phyloP scores from a whole-genome alignment of 2,113 vertebrate genomes.

The Crotophaga sulcirostris region DNA sequence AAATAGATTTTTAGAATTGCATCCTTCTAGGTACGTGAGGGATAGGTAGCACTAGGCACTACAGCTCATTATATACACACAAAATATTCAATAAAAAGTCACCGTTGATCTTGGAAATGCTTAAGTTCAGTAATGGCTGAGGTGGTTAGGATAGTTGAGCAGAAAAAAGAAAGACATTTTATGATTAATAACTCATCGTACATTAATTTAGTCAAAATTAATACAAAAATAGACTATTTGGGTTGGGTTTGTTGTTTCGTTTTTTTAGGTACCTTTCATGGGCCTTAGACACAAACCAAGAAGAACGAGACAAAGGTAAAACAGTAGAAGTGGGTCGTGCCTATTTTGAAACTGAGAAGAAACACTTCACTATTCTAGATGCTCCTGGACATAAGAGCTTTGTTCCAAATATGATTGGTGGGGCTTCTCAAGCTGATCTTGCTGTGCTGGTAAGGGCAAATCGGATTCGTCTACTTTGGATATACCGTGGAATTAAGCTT shows the following conservation, averaged over 20 bases:
- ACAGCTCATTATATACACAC: background rate
- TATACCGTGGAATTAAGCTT: background rate
- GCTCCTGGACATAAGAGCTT: constrained; percentile 99
- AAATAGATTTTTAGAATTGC: background rate
- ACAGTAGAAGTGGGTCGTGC: constrained; percentile 98
- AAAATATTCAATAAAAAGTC: background rate
- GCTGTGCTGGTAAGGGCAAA: constrained; percentile 90
- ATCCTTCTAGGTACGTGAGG: background rate
- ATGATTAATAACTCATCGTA: background rate
- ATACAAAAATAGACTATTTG: background rate
- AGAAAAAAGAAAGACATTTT: background rate
- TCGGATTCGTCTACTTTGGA: background rate
- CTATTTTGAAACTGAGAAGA: constrained; percentile 98
- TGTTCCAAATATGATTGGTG: constrained; percentile 99
- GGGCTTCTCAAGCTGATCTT: constrained; percentile 96
- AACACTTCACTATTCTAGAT: constrained; percentile 98
- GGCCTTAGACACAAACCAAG: constrained; percentile 99
- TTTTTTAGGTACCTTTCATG: constrained; percentile 93
- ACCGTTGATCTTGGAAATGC: background rate
- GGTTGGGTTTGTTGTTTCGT: background rate
- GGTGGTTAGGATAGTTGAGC: background rate
- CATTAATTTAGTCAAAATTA: background rate
- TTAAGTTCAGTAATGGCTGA: background rate
- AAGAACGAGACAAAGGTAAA: constrained; percentile 99
- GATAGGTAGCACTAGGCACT: background rate